Base-by-base conservation (phyloP, 2,888 invertebrate species). In the Ephialtes manifestator region DNA sequence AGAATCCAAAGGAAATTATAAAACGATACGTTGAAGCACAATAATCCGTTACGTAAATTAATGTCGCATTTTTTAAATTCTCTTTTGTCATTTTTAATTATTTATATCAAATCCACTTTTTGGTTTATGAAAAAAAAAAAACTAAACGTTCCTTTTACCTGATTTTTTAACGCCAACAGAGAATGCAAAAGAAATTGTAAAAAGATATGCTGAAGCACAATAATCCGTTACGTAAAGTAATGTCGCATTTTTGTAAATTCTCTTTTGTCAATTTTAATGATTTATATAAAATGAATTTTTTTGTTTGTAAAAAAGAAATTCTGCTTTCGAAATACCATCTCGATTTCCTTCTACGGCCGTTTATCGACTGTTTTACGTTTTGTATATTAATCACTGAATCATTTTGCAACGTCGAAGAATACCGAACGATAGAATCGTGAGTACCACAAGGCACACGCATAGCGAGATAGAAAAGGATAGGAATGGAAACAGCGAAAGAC, bases 361-460 rank as follows among this genome's bases (percentile, higher is more conserved):
- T 71, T 71, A 24, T 55, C 39, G 60, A 71, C 48, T 15, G 13
- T 11, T 13, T 24, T 51, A 51, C 53, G 46, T 65, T 67, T 74
- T 53, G 67, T 65, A 58, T 63, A 58, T 63, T 65, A 51, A 46
- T 67, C 55, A 65, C 74, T 39, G 53, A 67, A 72, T 58, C 8
- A 81, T 81, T 74, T 58, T 53, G 67, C 65, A 68, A 67, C 67
- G 46, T 68, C 24, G 60, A 55, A 39, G 28, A 28, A 15, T 18
- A 20, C 13, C 15, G n/a, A 24, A n/a, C 43, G 48, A 74, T 74
- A 39, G 20, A 53, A 76, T 81, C 70, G 39, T 53, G 51, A 60
- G 51, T 8, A 53, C 31, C 13, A 70, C 55, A 13, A 15, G 39
- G 58, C 60, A 28, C 48, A 15, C 39, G 60, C 5, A 11, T 48